These are phyloP conservation scores for Mellilla xanthometata DNA, from an alignment of 2,888 invertebrate species.

Conservation along the genomic window DNA sequence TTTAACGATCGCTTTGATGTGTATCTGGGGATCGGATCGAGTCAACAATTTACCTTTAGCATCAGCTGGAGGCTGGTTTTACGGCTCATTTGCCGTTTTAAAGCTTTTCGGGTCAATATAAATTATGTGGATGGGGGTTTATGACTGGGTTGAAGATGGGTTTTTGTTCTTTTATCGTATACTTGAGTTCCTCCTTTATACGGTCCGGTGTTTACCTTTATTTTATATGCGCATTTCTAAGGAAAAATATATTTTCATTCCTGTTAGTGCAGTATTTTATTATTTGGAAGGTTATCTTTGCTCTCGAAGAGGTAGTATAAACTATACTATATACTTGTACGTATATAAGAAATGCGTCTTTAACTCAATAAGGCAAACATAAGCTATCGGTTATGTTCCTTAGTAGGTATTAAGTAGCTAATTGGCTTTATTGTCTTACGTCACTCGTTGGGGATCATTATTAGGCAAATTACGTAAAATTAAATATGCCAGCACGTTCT, in stretches of 20 bases:
- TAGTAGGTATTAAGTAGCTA: neutral
- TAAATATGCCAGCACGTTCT: no score
- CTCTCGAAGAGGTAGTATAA: no score
- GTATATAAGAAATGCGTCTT: no score
- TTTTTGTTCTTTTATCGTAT: neutral
- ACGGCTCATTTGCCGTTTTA: conserved; percentile 20
- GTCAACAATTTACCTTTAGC: conserved; percentile 17
- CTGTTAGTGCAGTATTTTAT: no score
- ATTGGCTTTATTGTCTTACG: conserved; percentile 5
- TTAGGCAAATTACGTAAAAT: conserved; percentile 1
- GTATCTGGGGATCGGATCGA: conserved; percentile 13
- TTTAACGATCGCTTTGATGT: conserved; percentile 23
- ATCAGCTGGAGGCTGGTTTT: conserved; percentile 23
- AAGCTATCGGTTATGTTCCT: neutral
- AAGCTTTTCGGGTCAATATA: conserved; percentile 5
- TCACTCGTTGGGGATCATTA: neutral
- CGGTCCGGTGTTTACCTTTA: no score
- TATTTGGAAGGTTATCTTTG: no score
- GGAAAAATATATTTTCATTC: no score
- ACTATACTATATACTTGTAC: no score
- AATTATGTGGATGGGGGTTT: neutral
- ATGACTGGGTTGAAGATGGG: conserved; percentile 1
- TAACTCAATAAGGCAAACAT: no score
- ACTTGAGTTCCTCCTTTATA: neutral
- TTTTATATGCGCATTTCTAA: no score